Base-by-base conservation (phyloP, 2,888 invertebrate species). In the Autographa gamma region DNA sequence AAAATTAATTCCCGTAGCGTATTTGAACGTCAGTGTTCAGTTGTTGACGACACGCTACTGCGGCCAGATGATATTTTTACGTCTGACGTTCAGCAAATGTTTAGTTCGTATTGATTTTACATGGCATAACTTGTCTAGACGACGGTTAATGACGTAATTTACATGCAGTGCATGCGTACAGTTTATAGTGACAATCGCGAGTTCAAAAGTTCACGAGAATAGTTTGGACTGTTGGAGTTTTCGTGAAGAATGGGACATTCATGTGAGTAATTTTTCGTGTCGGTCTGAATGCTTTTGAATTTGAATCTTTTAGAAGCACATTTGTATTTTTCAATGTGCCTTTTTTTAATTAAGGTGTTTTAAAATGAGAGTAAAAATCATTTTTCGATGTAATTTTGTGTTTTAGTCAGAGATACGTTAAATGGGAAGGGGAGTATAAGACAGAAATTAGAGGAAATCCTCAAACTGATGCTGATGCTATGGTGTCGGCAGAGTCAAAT, bases 401-500 rank as follows among this genome's bases (percentile, higher is more conserved):
- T 92, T 93, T 86, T 94, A 95, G 95, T 95, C 76, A 92, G 84
- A 88, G 90, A 93, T 74, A 86, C 93, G 76, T 86, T 93, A 85
- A 90, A 88, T 80, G 89, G 92, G 18, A 93, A 92, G 69, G 95
- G 93, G 56, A 93, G 89, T 85, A 85, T 95, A 65, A 90, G 95
- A 72, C 96, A 96, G 79, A 97, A 97, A 86, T 94, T 98, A 86
- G 98, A 98, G 90, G 98, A 98, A 88, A 96, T 98, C 77, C 96
- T 98, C 86, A 98, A 98, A 91, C 96, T 97, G 85, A 98, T 98
- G 98, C 96, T 98, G 85, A 95, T 97, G 88, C 96, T 98, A 63
- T 98, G 98, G 98, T 98, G 98, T 90, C 96, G 97, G 83, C 97
- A 98, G 90, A 97, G 97, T 82, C 96, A 97, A 92, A 97, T 97